Percentiles rank a stretch among this genome's conserved stretches.
These are phyloP conservation scores for Bryconaethiops microstoma DNA, from an alignment of 2,797 vertebrate species.

Conservation along the genomic window DNA sequence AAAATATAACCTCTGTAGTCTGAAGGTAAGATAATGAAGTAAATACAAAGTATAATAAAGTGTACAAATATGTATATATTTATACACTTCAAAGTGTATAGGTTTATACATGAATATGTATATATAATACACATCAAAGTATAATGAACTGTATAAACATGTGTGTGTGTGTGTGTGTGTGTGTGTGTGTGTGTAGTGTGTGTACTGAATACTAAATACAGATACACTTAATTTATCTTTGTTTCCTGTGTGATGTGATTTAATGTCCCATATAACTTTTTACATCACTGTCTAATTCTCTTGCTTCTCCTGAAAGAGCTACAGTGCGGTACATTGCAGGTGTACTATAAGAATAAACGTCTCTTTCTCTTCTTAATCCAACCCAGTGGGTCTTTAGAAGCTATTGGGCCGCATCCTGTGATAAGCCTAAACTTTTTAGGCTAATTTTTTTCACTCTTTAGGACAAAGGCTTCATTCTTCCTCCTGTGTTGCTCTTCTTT, in stretches of 20 bases:
- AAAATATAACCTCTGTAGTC: neutral
- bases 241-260: neutral
- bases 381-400: slow-evolving; percentile 37
- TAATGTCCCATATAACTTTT: neutral
- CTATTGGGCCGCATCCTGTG: slow-evolving; percentile 67
- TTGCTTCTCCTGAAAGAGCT: neutral
- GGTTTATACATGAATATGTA: too few relatives aligned
- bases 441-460: slow-evolving; percentile 53
- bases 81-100: too few relatives aligned
- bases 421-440: slow-evolving; percentile 65
- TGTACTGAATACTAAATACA: too few relatives aligned
- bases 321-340: slow-evolving; percentile 28
- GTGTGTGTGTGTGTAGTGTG: too few relatives aligned
- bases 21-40: neutral
- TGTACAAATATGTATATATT: too few relatives aligned
- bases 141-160: too few relatives aligned
- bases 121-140: too few relatives aligned
- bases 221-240: neutral
- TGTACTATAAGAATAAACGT: slow-evolving; percentile 36
- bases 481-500: slow-evolving; percentile 77
- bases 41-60: neutral
- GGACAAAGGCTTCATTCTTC: slow-evolving; percentile 75
- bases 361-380: slow-evolving; percentile 26
- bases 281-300: neutral
- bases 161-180: too few relatives aligned